Evolutionary conservation across 2,113 vertebrate genomes (phyloP).

Genomic region (Crocuta crocuta): DNA sequence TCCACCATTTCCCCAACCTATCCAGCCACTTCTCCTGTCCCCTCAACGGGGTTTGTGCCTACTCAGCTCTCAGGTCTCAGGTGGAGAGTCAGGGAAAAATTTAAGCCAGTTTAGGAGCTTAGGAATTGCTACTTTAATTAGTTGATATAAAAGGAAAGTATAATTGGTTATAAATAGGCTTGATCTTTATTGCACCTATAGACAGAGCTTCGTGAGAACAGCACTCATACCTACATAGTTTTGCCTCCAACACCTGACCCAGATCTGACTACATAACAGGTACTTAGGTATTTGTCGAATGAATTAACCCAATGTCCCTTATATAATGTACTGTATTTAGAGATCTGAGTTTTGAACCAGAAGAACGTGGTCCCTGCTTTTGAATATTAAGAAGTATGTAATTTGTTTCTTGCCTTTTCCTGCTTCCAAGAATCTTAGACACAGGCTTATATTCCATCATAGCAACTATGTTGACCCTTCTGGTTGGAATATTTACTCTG

Average conservation of each 20-base stretch:
- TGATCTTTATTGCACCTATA: neutral
- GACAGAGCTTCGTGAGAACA: neutral
- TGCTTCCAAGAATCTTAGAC: conserved; percentile 16
- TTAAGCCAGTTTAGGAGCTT: neutral
- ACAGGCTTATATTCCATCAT: neutral
- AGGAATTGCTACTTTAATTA: neutral
- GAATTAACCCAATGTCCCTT: neutral
- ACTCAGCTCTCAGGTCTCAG: neutral
- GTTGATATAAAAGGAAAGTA: neutral
- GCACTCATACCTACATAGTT: neutral
- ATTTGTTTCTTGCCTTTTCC: neutral
- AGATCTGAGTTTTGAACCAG: conserved; percentile 14
- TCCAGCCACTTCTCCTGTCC: neutral
- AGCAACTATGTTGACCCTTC: conserved; percentile 17
- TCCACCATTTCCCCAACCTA: neutral
- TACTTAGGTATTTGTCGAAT: neutral
- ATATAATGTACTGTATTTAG: neutral
- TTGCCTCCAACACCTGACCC: neutral
- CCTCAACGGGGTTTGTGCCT: neutral
- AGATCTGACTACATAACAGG: neutral
- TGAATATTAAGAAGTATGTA: conserved; percentile 22
- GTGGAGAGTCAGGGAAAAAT: neutral
- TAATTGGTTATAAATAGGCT: neutral
- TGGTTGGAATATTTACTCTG: conserved; percentile 55
- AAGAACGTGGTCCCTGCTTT: conserved; percentile 4